Percentiles rank a stretch among this genome's conserved stretches.
These are phyloP conservation scores for Steinernema khuongi DNA, from an alignment of 1,140 invertebrate genomes.

Conservation along the genomic window DNA sequence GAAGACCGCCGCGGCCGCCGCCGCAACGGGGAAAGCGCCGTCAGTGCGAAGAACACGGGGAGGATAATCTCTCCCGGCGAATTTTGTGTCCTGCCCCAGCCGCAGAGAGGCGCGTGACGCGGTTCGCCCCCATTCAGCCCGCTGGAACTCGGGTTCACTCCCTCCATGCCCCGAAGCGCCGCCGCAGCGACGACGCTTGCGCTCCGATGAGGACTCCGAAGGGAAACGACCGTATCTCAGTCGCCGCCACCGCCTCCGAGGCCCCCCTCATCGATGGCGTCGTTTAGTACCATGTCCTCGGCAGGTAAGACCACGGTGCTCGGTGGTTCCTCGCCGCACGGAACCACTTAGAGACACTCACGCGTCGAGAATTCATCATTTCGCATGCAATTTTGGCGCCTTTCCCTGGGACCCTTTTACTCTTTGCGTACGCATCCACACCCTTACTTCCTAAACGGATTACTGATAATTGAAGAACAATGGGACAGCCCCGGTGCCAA, in stretches of 20 bases:
- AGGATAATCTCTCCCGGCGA: conserved; percentile 11
- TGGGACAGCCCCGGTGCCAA: too few relatives aligned
- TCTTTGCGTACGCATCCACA: not conserved
- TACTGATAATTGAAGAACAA: conserved; percentile 4
- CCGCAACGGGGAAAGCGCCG: not conserved
- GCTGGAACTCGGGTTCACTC: too few relatives aligned
- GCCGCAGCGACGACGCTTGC: not conserved
- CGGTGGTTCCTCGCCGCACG: not conserved
- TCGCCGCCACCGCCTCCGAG: not conserved
- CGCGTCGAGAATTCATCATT: not conserved
- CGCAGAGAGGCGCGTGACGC: too few relatives aligned
- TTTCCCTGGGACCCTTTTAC: not conserved
- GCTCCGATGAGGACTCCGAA: not conserved
- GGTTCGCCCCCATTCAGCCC: too few relatives aligned
- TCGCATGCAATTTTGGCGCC: not conserved
- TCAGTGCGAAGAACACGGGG: conserved; percentile 6
- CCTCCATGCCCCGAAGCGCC: too few relatives aligned
- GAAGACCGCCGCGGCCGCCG: not conserved
- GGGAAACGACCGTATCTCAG: not conserved
- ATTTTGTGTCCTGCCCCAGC: not conserved
- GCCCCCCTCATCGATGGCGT: not conserved
- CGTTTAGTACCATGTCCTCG: conserved; percentile 4
- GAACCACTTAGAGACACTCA: not conserved
- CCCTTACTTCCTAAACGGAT: conserved; percentile 3
- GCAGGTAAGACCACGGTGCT: not conserved